Conservation (phyloP, 2,113 vertebrate species). For the Zosterops japonicus region DNA sequence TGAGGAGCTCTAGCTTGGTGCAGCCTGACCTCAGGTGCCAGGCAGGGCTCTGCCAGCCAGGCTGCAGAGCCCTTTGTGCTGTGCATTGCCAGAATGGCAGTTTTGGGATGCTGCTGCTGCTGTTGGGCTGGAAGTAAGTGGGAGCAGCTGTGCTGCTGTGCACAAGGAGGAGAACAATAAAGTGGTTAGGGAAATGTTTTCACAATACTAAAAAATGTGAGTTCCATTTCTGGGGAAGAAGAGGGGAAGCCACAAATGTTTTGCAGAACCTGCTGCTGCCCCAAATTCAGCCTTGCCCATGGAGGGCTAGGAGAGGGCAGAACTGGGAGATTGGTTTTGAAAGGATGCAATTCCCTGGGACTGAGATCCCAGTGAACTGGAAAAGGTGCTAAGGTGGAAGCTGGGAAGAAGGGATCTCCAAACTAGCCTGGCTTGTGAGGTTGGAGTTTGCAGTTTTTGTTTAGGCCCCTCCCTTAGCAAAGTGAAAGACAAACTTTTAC, state of each 20-base stretch:
- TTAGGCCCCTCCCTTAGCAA: background rate
- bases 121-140: background rate
- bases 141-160: constrained; percentile 32
- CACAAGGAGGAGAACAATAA: background rate
- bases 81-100: background rate
- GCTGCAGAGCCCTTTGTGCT: background rate
- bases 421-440: background rate
- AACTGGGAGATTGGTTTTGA: background rate
- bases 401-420: background rate
- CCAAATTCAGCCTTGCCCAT: rapidly evolving
- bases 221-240: background rate
- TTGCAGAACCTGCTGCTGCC: background rate
- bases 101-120: background rate
- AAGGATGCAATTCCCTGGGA: background rate
- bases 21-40: background rate
- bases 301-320: background rate
- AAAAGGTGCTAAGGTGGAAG: background rate
- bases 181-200: background rate
- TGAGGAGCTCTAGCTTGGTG: background rate
- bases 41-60: background rate
- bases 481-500: background rate
- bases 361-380: background rate
- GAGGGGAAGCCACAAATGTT: background rate
- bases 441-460: background rate
- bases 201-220: background rate